These are phyloP conservation scores for Xenotilapia flavipinnis DNA, from an alignment of 2,113 vertebrate species.

Conservation along the genomic window DNA sequence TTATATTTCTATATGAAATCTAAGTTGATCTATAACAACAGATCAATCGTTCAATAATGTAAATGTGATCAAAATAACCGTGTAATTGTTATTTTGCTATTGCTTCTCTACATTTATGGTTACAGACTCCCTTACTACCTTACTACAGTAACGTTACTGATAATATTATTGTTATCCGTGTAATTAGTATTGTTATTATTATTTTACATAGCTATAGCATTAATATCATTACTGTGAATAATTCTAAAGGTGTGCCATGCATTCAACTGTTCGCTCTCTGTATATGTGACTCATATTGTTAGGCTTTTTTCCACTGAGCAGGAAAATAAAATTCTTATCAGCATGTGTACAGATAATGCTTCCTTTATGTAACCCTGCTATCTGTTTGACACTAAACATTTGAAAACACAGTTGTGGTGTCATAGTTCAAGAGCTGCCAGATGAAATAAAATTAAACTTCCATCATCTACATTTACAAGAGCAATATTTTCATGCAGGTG, in stretches of 20 bases:
- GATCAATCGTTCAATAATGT: not conserved
- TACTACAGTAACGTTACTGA: not conserved
- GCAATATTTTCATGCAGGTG: not conserved
- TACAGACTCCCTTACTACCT: not conserved
- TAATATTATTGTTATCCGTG: not conserved
- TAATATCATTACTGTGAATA: not conserved
- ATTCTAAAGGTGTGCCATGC: not conserved
- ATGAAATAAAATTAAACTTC: not conserved
- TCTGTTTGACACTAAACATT: not conserved
- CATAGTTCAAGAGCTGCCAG: not conserved
- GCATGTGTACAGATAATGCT: not conserved
- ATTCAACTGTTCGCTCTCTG: not conserved
- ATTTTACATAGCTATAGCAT: fast-evolving
- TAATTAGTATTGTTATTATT: not conserved
- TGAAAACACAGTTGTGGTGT: not conserved
- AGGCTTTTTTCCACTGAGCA: not conserved
- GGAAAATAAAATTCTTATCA: not conserved
- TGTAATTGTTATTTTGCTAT: not conserved
- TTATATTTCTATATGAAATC: not conserved
- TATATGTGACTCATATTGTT: not conserved
- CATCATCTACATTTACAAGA: not conserved
- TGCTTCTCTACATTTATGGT: not conserved
- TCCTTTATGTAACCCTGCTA: fast-evolving
- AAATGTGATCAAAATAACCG: not conserved
- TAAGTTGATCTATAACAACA: not conserved